Percentiles rank a stretch among this genome's conserved stretches.
These are phyloP conservation scores for Tipula unca DNA, from an alignment of 2,888 invertebrate genomes.

Conservation along the genomic window DNA sequence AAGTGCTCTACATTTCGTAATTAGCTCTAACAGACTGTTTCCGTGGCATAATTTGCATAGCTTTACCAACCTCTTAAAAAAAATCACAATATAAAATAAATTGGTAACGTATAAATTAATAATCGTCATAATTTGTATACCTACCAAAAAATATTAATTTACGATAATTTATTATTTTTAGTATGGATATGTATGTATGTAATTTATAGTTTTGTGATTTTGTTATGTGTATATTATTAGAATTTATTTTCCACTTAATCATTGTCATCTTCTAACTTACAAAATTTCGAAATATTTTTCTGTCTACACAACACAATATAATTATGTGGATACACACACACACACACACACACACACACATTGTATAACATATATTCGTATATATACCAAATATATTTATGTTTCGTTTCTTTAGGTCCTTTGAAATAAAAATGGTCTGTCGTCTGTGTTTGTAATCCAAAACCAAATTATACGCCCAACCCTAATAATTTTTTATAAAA, in stretches of 20 bases:
- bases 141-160: background rate
- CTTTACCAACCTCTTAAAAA: too few species aligned
- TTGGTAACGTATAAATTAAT: background rate
- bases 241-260: background rate
- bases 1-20: too few species aligned
- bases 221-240: background rate
- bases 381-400: background rate
- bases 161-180: background rate
- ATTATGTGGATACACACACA: background rate
- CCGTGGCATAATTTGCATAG: too few species aligned
- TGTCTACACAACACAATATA: background rate
- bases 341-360: too few species aligned
- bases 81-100: background rate
- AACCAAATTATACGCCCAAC: background rate
- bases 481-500: background rate
- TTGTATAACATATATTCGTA: background rate
- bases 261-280: background rate
- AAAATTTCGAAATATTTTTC: background rate
- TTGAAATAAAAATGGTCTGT: background rate
- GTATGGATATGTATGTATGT: background rate
- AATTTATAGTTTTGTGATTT: background rate
- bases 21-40: too few species aligned
- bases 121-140: background rate
- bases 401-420: background rate
- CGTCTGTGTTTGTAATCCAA: background rate